Evolutionary conservation across 2,888 invertebrate species (phyloP).

Genomic region (Chloroclysta siterata): DNA sequence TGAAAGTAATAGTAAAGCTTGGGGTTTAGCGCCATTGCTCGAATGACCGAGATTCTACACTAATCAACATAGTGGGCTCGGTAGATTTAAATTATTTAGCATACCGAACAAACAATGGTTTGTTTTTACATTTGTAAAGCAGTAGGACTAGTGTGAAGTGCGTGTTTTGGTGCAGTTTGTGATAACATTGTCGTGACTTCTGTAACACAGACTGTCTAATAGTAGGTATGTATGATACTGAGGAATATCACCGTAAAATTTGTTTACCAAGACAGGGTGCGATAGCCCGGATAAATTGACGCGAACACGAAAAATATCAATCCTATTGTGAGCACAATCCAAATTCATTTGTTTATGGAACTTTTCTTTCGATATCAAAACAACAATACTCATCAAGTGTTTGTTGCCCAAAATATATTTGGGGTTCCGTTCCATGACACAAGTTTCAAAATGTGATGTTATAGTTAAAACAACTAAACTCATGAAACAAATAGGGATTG

Average conservation of each 20-base stretch:
- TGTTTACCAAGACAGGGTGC: slow-evolving; percentile 60
- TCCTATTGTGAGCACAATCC: slow-evolving; percentile 18
- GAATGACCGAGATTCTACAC: slow-evolving; percentile 16
- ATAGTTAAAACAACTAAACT: background rate
- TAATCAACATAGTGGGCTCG: slow-evolving; percentile 22
- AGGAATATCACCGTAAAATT: slow-evolving; percentile 69
- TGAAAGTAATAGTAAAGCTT: slow-evolving; percentile 5
- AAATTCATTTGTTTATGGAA: slow-evolving; percentile 1
- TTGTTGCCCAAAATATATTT: background rate
- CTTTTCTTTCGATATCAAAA: background rate
- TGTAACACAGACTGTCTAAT: slow-evolving; percentile 29
- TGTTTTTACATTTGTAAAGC: slow-evolving; percentile 37
- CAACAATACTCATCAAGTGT: background rate
- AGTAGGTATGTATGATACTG: slow-evolving; percentile 49
- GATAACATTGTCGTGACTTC: slow-evolving; percentile 71
- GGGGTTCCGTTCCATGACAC: background rate
- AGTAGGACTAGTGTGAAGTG: slow-evolving; percentile 61
- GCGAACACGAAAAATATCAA: slow-evolving; percentile 52
- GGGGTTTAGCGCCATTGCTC: background rate
- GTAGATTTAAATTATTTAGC: slow-evolving; percentile 29
- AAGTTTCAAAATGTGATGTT: background rate
- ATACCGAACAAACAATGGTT: slow-evolving; percentile 27
- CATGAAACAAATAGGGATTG: background rate
- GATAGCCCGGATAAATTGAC: slow-evolving; percentile 58
- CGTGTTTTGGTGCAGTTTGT: slow-evolving; percentile 68